Base-by-base conservation (phyloP, 2,113 vertebrate genomes). In the Nymphicus hollandicus region DNA sequence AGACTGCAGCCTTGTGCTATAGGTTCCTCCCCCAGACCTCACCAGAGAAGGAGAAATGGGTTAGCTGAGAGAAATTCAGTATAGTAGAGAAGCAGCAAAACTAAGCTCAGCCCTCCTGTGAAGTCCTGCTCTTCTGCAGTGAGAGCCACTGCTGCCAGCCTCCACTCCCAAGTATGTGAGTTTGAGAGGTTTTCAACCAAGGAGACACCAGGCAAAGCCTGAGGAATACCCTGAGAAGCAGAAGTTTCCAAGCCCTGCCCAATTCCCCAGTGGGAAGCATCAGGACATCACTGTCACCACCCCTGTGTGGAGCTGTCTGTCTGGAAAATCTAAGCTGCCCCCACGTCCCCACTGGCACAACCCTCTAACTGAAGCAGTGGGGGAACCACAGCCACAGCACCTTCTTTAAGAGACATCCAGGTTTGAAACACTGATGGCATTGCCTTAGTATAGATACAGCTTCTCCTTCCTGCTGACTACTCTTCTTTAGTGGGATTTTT, bases 121-220 rank as follows among this genome's bases (percentile, higher is more conserved):
- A 55, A 77, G 33, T 11, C 17, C 81, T 37, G 41, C 44, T 72
- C 53, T 72, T 20, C 52, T 28, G 49, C 2, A 44, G 66, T 35
- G 22, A 83, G 17, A 49, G 46, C 27, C 11, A 4, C 28, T 55
- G 71, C 50, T 61, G 39, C 65, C 77, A 90, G 50, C 46, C 64
- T 47, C 4, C 12, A 0, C 24, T 49, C 10, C 64, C 7, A 10
- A 0, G 3, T 12, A n/a, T 9, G 27, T 1, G 31, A 65, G 41
- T 11, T 23, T 6, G 24, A 61, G 71, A 49, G 60, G 39, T 56
- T 61, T 78, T 41, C 60, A 46, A 20, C 41, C 41, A 39, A 69
- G 37, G 2, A 29, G 29, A n/a, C 28, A 39, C 11, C 24, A 49
- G 65, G 65, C 39, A 72, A 60, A 68, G 53, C 50, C 83, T 9